phyloP scores from a whole-genome alignment of 2,113 vertebrate species.

The Aphyosemion australe region DNA sequence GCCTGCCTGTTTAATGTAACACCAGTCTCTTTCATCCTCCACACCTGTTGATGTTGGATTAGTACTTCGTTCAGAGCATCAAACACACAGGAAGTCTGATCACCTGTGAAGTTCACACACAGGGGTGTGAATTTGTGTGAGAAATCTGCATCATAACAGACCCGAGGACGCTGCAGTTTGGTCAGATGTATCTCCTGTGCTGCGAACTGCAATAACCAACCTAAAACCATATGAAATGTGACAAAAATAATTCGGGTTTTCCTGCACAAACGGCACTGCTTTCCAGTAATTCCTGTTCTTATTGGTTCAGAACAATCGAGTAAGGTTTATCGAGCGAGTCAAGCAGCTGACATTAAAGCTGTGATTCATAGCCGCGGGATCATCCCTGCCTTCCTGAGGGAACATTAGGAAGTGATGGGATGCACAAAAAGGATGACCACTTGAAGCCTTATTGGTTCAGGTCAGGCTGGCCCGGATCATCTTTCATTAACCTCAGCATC shows the following conservation, averaged over 20 bases:
- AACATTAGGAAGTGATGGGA: conserved; percentile 37
- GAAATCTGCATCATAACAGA: conserved; percentile 42
- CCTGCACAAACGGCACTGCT: not conserved
- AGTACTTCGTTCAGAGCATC: conserved; percentile 53
- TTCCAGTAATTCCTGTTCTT: conserved; percentile 6
- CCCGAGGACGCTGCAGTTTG: conserved; percentile 4
- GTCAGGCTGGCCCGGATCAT: not conserved
- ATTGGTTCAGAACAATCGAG: conserved; percentile 19
- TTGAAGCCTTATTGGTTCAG: too few relatives aligned
- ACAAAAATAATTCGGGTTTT: not conserved
- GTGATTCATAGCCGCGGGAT: conserved; percentile 15
- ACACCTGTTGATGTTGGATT: conserved; percentile 57
- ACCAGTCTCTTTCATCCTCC: conserved; percentile 64
- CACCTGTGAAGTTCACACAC: conserved; percentile 40
- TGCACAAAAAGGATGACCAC: conserved; percentile 30
- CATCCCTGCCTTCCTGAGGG: conserved; percentile 29
- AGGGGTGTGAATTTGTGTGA: conserved; percentile 16
- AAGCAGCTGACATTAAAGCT: conserved; percentile 36
- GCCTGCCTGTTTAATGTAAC: conserved; percentile 61
- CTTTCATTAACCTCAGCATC: conserved; percentile 30
- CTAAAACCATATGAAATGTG: not conserved
- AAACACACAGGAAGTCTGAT: conserved; percentile 50
- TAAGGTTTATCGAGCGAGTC: conserved; percentile 33
- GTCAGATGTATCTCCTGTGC: conserved; percentile 6
- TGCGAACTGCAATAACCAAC: not conserved